These are phyloP conservation scores for Nemapogon koenigi DNA, from an alignment of 2,888 invertebrate genomes.

Conservation along the genomic window DNA sequence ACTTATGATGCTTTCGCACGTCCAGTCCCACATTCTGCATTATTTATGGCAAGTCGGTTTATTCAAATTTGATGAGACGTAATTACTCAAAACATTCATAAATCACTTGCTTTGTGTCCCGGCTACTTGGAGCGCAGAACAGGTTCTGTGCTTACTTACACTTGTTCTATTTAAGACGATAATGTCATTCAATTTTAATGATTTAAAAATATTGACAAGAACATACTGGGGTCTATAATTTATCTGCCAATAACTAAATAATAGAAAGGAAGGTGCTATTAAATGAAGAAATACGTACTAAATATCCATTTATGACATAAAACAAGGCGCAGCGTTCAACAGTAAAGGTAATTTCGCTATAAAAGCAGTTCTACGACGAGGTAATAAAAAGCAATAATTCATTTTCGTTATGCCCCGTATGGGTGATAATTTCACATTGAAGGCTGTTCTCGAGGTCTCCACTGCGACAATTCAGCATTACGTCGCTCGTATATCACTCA, in stretches of 20 bases:
- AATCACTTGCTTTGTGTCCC: constrained; percentile 50
- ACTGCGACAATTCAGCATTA: constrained; percentile 55
- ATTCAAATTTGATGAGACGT: constrained; percentile 63
- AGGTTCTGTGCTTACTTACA: no score
- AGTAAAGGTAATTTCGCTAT: constrained; percentile 28
- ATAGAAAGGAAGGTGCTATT: no score
- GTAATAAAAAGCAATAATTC: constrained; percentile 58
- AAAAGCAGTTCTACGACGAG: constrained; percentile 29
- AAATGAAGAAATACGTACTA: no score
- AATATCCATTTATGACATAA: neutral
- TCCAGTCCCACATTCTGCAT: constrained; percentile 31
- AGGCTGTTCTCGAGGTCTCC: constrained; percentile 32
- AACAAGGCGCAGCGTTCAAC: constrained; percentile 2
- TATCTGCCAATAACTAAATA: no score
- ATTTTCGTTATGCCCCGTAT: constrained; percentile 61
- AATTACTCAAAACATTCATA: constrained; percentile 60
- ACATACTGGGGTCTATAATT: no score
- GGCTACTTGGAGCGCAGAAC: constrained; percentile 40
- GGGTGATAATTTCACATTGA: constrained; percentile 61
- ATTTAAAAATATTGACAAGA: constrained; percentile 29
- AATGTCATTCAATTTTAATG: constrained; percentile 35
- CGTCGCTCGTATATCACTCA: constrained; percentile 62
- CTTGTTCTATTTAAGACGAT: constrained; percentile 25
- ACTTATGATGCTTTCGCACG: constrained; percentile 51
- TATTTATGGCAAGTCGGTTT: constrained; percentile 54